Base-by-base conservation (phyloP, 2,113 vertebrate genomes). In the Crypturellus undulatus region DNA sequence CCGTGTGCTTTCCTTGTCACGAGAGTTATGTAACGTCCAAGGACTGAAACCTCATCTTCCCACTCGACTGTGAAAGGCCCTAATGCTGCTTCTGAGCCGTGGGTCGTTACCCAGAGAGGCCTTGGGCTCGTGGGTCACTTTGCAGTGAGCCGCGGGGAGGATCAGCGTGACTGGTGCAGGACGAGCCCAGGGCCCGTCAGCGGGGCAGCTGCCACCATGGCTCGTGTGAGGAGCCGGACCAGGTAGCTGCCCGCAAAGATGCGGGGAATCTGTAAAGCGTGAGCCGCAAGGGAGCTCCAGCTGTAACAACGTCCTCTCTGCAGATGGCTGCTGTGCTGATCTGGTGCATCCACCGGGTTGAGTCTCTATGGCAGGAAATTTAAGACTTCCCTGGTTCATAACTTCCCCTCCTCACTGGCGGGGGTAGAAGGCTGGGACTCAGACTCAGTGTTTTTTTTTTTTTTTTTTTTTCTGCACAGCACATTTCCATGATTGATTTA, bases 131-230 rank as follows among this genome's bases (percentile, higher is more conserved):
- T 51, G 47, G 8, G 43, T 26, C n/a, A 6, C 56, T 54, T 28
- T 36, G 16, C 59, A 60, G 42, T 52, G 26, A 51, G 5, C 2
- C 19, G n/a, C 19, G 18, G 65, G 32, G 20, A 47, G 32, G 42
- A 0, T 63, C 5, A 8, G 42, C 8, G 15, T 86, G 4, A 2
- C 58, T 54, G 83, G 25, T 3, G 10, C 9, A 49, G 15, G 59
- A 30, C 69, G 32, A 38, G 30, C 15, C 6, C 2, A 0, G 30
- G 22, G 12, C 28, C 34, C 0, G 0, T 45, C 21, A 69, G 32
- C 32, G 9, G 25, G 16, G 3, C 1, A 4, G 17, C 12, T 28
- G 24, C 56, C 24, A 3, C 20, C 64, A 28, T 38, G 49, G 2
- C 4, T 68, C 25, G 16, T 43, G 43, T 9, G 8, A 81, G 56